Evolutionary conservation across 2,888 invertebrate species (phyloP).

Genomic region (Heliconius cydno): DNA sequence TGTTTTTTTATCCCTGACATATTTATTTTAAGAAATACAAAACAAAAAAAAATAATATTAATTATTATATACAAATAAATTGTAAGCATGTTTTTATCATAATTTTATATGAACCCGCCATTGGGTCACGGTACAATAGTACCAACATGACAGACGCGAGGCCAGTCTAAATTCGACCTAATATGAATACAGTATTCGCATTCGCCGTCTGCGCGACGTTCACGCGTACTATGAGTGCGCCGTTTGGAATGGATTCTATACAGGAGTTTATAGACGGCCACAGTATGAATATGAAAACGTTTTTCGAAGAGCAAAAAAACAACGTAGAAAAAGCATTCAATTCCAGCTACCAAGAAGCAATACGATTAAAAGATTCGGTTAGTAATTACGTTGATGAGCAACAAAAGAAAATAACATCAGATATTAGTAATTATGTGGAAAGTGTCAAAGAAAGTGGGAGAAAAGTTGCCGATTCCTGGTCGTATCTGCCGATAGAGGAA

Average conservation of each 20-base stretch:
- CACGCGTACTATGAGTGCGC: background rate
- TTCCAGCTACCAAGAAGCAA: constrained; percentile 55
- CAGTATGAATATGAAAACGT: constrained; percentile 56
- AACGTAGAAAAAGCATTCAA: constrained; percentile 53
- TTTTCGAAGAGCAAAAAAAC: constrained; percentile 55
- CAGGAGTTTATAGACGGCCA: constrained; percentile 48
- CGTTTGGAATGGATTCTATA: constrained; percentile 36
- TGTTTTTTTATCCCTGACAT: background rate
- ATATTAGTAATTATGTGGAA: constrained; percentile 63
- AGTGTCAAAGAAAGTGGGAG: constrained; percentile 60
- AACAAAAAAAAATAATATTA: background rate
- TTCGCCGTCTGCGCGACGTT: constrained; percentile 4
- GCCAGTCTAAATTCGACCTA: constrained; percentile 25
- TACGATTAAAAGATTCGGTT: constrained; percentile 60
- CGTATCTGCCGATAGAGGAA: constrained; percentile 57
- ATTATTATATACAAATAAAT: background rate
- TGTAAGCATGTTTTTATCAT: background rate
- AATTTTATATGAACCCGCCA: constrained; percentile 5
- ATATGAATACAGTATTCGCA: constrained; percentile 29
- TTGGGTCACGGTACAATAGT: constrained; percentile 20
- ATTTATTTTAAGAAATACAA: background rate
- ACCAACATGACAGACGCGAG: constrained; percentile 16
- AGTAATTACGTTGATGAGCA: constrained; percentile 64
- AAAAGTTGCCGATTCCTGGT: constrained; percentile 60
- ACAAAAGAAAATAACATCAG: constrained; percentile 59